phyloP scores from a whole-genome alignment of 2,113 vertebrate genomes.

The Illadopsis cleaveri region DNA sequence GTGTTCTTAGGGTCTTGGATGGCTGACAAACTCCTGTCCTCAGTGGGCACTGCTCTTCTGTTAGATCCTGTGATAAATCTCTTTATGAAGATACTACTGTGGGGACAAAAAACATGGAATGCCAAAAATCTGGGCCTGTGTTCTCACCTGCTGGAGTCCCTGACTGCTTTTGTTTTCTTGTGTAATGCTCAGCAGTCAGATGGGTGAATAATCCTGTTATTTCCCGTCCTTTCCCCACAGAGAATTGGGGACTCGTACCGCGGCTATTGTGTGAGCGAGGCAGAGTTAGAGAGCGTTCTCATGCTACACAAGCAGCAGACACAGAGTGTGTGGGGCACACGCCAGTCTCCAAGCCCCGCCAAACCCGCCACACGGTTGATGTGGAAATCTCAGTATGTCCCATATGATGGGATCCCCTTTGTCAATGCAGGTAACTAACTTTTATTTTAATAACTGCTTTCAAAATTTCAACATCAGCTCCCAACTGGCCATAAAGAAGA shows the following conservation, averaged over 20 bases:
- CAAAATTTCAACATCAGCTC: not conserved
- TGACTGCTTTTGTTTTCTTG: slow-evolving; percentile 12
- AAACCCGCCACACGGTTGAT: slow-evolving; percentile 84
- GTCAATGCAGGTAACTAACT: slow-evolving; percentile 82
- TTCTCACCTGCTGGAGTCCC: not conserved
- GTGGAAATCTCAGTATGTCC: slow-evolving; percentile 89
- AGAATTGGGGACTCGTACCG: slow-evolving; percentile 87
- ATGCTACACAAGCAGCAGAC: slow-evolving; percentile 85
- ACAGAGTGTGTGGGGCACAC: slow-evolving; percentile 82
- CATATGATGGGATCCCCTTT: slow-evolving; percentile 87
- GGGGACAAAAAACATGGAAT: fast-evolving
- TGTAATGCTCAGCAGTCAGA: not conserved
- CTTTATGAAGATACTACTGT: not conserved
- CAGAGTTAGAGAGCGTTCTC: slow-evolving; percentile 81
- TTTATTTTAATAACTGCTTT: slow-evolving; percentile 46
- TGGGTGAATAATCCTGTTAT: slow-evolving; percentile 60
- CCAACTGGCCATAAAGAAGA: not conserved
- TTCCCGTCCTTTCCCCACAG: slow-evolving; percentile 71
- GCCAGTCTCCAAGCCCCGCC: slow-evolving; percentile 84
- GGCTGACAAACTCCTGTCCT: not conserved
- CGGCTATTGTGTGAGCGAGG: slow-evolving; percentile 82
- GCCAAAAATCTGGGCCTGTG: not conserved
- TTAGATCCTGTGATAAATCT: not conserved
- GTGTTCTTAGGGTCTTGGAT: not conserved
- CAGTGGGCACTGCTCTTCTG: not conserved